Evolutionary conservation across 2,888 invertebrate genomes (phyloP).

Genomic region (Catocala fraxini): DNA sequence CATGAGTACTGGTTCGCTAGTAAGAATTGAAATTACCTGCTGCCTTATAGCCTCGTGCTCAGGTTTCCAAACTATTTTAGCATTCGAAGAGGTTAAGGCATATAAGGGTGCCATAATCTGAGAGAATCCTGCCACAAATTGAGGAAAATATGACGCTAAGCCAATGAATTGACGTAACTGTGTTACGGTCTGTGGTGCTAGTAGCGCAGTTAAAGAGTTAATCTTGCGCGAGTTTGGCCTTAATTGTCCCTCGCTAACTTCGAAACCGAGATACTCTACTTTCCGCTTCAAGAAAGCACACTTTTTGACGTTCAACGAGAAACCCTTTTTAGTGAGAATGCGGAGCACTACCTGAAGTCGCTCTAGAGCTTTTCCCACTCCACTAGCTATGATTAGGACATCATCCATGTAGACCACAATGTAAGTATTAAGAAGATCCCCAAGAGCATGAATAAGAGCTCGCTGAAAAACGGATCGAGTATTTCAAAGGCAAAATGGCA

Average conservation of each 20-base stretch:
- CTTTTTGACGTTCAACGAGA: conserved; percentile 43
- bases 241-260: conserved; percentile 31
- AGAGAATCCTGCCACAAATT: conserved; percentile 30
- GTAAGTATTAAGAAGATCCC: conserved; percentile 16
- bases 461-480: conserved; percentile 30
- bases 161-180: conserved; percentile 47
- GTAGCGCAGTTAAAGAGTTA: conserved; percentile 25
- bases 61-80: conserved; percentile 24
- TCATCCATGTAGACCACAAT: conserved; percentile 39
- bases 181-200: conserved; percentile 30
- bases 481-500: conserved; percentile 30
- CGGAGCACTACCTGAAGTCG: conserved; percentile 18
- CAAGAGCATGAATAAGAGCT: conserved; percentile 37
- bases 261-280: conserved; percentile 41
- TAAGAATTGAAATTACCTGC: conserved; percentile 31
- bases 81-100: neutral
- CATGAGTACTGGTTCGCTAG: conserved; percentile 18
- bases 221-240: conserved; percentile 44
- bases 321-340: conserved; percentile 24
- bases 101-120: conserved; percentile 20
- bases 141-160: conserved; percentile 39
- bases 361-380: conserved; percentile 16
- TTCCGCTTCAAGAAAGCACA: conserved; percentile 36
- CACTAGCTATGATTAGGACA: conserved; percentile 20
- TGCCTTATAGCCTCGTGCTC: conserved; percentile 29